Evolutionary conservation across 35 echinoderm and acorn worm genomes (phyloP).

Genomic region (Stichopus chloronotus): DNA sequence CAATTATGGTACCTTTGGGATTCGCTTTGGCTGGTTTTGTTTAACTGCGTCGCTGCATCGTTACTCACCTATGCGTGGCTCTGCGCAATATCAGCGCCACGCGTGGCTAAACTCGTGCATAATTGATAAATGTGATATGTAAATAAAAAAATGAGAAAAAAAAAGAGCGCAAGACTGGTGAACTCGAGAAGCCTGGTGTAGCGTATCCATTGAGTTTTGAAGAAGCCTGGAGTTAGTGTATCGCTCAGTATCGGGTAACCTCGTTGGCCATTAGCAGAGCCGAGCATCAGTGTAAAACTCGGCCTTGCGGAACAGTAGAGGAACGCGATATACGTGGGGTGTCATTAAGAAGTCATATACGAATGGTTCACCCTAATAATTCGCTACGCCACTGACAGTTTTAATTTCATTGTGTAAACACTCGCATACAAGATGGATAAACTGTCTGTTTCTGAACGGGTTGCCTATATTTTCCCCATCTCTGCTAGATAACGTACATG

Average conservation of each 20-base stretch:
- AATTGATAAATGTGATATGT: conserved; percentile 64
- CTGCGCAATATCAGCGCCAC: conserved; percentile 60
- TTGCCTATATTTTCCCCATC: no score
- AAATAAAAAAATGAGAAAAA: conserved; percentile 35
- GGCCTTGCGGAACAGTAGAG: conserved; percentile 45
- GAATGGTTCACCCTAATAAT: conserved; percentile 53
- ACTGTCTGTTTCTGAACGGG: not conserved
- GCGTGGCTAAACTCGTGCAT: conserved; percentile 55
- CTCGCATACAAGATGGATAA: not conserved
- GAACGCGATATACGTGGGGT: conserved; percentile 26
- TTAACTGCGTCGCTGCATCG: conserved; percentile 33
- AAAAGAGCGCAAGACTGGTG: not conserved
- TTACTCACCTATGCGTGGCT: conserved; percentile 45
- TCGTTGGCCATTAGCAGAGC: conserved; percentile 37
- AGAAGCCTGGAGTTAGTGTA: not conserved
- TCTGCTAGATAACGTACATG: no score
- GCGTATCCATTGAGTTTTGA: not conserved
- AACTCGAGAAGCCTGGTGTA: not conserved
- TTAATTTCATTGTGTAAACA: conserved; percentile 64
- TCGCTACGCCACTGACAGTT: conserved; percentile 43
- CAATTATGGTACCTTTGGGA: conserved; percentile 47
- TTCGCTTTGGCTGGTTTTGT: not conserved
- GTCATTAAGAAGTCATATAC: conserved; percentile 58
- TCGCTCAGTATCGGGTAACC: not conserved
- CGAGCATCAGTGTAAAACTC: conserved; percentile 24